Evolutionary conservation across 2,888 invertebrate genomes (phyloP).

Genomic region (Eretmocerus hayati): DNA sequence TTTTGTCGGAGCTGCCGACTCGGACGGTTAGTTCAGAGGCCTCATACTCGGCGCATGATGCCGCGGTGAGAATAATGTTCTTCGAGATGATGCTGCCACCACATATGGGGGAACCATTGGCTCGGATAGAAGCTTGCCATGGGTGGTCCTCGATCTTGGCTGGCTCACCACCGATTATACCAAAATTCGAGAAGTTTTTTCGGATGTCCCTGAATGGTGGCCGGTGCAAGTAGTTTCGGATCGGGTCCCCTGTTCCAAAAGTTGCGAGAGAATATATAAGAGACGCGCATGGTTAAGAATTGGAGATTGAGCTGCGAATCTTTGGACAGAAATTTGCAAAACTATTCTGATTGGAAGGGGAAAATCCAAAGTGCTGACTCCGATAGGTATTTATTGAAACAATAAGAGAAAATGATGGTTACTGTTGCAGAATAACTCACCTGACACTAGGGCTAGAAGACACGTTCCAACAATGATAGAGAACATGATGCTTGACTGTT

Average conservation of each 20-base stretch:
- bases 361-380: too few species aligned
- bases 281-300: neutral
- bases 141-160: constrained; percentile 49
- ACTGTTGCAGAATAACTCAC: too few species aligned
- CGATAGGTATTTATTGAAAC: too few species aligned
- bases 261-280: neutral
- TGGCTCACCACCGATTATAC: constrained; percentile 50
- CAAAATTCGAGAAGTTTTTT: too few species aligned
- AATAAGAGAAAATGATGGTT: too few species aligned
- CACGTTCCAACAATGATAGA: too few species aligned
- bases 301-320: neutral
- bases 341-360: too few species aligned
- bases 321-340: too few species aligned
- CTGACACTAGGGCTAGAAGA: too few species aligned
- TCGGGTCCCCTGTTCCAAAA: neutral
- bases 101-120: constrained; percentile 49
- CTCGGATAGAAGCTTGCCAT: constrained; percentile 49
- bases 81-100: constrained; percentile 53
- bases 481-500: too few species aligned
- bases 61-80: constrained; percentile 54
- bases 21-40: constrained; percentile 40
- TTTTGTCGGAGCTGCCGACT: constrained; percentile 44
- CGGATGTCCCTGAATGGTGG: too few species aligned
- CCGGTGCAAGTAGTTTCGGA: too few species aligned
- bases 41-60: constrained; percentile 49